Evolutionary conservation across 2,888 invertebrate species (phyloP), one percentile per base, ranked within the genome.

Genomic region (Hydroisotoma schaefferi): DNA sequence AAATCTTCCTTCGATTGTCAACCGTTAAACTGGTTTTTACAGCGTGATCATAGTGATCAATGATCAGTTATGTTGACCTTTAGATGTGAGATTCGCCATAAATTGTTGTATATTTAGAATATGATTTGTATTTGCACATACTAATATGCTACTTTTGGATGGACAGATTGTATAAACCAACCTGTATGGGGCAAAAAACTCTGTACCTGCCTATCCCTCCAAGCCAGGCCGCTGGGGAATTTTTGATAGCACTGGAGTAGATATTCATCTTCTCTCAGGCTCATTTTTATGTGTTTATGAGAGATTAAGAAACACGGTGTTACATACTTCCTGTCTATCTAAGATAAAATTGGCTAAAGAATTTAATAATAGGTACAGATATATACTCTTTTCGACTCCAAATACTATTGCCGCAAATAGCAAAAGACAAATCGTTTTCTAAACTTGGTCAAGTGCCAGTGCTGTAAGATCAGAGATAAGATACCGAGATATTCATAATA

Each of bases 401-500:
- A n/a, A n/a, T 20, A 40, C 40, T 20, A 40, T 4, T 40, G 20
- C n/a, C 40, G n/a, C 5, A 18, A 40, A 40, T 15, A 40, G 40
- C 40, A 40, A 40, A 40, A 40, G 40, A 40, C 40, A 40, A 40
- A 40, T 40, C 40, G 40, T 40, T n/a, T n/a, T n/a, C n/a, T n/a
- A n/a, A n/a, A n/a, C n/a, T 33, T 33, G 33, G 33, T 33, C 33
- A 33, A 10, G 33, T 10, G 15, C 33, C 33, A 33, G 15, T 10
- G 6, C 33, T 10, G 33, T 33, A 6, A 33, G 33, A 33, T 33
- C 33, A 33, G 33, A 33, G 6, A 15, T 15, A 33, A n/a, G n/a
- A n/a, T n/a, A n/a, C n/a, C n/a, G n/a, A n/a, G n/a, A n/a, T n/a
- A n/a, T n/a, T n/a, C n/a, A n/a, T n/a, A n/a, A n/a, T n/a, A n/a